A percentile compares a stretch with the other conserved stretches of the same genome.
Evolutionary conservation across 2,113 vertebrate genomes (phyloP).

Genomic region (Paracyprichromis sp.): DNA sequence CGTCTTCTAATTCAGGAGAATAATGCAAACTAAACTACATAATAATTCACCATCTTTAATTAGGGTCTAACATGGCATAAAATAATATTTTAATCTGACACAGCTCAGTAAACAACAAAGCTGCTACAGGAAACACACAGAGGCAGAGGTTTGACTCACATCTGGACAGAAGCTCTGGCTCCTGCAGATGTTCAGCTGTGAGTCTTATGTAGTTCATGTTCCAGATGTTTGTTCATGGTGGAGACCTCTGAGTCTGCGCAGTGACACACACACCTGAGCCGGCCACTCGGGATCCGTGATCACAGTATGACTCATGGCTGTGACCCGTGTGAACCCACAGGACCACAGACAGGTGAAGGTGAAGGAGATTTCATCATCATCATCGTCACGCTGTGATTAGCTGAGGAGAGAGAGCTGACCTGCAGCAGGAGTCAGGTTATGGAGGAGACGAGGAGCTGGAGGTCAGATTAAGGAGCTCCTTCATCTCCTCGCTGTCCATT

Average conservation of each 20-base stretch:
- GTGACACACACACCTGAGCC: background rate
- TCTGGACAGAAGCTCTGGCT: background rate
- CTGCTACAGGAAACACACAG: background rate
- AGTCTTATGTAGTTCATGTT: background rate
- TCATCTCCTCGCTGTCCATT: background rate
- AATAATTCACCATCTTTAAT: no score
- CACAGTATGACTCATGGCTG: background rate
- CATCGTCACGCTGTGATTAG: background rate
- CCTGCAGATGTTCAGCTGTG: background rate
- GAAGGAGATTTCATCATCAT: background rate
- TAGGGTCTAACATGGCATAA: no score
- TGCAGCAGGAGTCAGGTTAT: background rate
- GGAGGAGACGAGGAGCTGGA: background rate
- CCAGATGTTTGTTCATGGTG: background rate
- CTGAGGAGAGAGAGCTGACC: background rate
- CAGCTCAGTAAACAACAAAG: background rate
- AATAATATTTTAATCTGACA: no score
- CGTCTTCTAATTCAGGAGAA: no score
- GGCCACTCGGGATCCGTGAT: background rate
- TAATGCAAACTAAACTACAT: no score
- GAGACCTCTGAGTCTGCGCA: background rate
- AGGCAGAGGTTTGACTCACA: background rate
- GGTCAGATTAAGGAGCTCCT: background rate
- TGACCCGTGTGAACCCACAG: background rate
- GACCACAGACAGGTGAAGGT: accelerated